These are phyloP conservation scores for Lampris megalopsis DNA, from an alignment of 2,113 vertebrate species.

Conservation along the genomic window DNA sequence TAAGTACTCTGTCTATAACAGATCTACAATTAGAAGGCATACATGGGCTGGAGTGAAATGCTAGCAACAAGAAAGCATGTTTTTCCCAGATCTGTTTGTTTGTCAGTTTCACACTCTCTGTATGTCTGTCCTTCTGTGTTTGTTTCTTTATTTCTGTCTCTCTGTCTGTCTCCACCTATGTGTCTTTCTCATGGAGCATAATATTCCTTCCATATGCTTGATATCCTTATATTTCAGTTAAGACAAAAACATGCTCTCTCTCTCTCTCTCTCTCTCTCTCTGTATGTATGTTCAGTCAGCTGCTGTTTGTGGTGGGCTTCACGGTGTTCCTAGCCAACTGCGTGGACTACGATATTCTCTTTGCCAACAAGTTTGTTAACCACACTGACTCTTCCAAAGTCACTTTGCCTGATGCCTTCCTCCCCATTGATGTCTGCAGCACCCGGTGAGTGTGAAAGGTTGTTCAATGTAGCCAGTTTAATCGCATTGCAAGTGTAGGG, in stretches of 20 bases:
- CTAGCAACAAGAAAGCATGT: background rate
- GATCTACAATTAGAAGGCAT: background rate
- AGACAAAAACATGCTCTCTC: background rate
- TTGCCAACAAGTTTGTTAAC: constrained; percentile 98
- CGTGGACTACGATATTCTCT: constrained; percentile 98
- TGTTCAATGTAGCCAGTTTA: background rate
- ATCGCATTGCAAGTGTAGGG: background rate
- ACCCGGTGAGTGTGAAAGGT: constrained; percentile 82
- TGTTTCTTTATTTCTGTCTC: background rate
- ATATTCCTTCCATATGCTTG: too few species aligned
- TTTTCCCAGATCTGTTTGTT: background rate
- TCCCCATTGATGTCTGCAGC: constrained; percentile 91
- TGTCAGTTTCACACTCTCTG: too few species aligned
- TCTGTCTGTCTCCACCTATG: background rate
- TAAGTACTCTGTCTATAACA: constrained; percentile 78
- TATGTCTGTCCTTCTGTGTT: too few species aligned
- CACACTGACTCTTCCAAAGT: constrained; percentile 95
- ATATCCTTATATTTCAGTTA: too few species aligned
- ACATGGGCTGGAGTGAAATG: background rate
- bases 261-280: background rate
- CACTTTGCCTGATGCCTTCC: constrained; percentile 94
- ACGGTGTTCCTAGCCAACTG: constrained; percentile 98
- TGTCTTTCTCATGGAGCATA: too few species aligned
- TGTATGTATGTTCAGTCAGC: constrained; percentile 84
- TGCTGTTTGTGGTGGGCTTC: constrained; percentile 97